Percentiles rank a stretch among this genome's conserved stretches.
phyloP scores from a whole-genome alignment of 1,140 invertebrate genomes.

The Eubasilissa regina region DNA sequence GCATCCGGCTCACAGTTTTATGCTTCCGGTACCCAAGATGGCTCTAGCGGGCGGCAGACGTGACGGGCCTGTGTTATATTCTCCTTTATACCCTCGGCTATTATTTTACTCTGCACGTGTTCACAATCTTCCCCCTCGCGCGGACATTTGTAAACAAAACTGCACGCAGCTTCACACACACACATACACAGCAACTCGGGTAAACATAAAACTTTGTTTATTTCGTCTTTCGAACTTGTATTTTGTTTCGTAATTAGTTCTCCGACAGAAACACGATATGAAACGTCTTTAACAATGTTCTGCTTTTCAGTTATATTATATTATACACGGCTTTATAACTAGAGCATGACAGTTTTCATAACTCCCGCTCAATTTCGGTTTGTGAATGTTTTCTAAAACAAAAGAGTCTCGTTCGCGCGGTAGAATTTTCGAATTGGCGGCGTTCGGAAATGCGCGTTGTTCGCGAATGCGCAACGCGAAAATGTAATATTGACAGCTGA shows the following conservation, averaged over 20 bases:
- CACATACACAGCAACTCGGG: slow-evolving; percentile 6
- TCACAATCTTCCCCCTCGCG: slow-evolving; percentile 14
- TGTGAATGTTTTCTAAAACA: too few species aligned
- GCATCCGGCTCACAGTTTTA: slow-evolving; percentile 43
- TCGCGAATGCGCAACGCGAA: slow-evolving; percentile 37
- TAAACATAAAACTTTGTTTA: slow-evolving; percentile 36
- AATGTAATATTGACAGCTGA: slow-evolving; percentile 7
- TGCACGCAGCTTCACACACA: not conserved
- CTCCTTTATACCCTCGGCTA: slow-evolving; percentile 39
- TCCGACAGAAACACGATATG: not conserved
- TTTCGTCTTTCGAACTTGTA: slow-evolving; percentile 5
- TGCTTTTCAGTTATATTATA: too few species aligned
- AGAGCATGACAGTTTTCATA: not conserved
- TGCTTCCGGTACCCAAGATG: slow-evolving; percentile 51
- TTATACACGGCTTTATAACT: too few species aligned
- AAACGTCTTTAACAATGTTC: too few species aligned
- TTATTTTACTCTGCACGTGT: slow-evolving; percentile 34
- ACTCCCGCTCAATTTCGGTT: slow-evolving; percentile 15
- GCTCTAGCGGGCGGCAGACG: slow-evolving; percentile 17
- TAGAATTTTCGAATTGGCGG: slow-evolving; percentile 32
- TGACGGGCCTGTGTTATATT: slow-evolving; percentile 48
- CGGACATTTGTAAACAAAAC: slow-evolving; percentile 38
- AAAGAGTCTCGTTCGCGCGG: slow-evolving; percentile 1
- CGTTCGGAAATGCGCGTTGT: slow-evolving; percentile 47
- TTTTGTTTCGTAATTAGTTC: not conserved